Evolutionary conservation across 2,888 invertebrate genomes (phyloP), one percentile per base, ranked within the genome.

Genomic region (Tupiocoris notatus): DNA sequence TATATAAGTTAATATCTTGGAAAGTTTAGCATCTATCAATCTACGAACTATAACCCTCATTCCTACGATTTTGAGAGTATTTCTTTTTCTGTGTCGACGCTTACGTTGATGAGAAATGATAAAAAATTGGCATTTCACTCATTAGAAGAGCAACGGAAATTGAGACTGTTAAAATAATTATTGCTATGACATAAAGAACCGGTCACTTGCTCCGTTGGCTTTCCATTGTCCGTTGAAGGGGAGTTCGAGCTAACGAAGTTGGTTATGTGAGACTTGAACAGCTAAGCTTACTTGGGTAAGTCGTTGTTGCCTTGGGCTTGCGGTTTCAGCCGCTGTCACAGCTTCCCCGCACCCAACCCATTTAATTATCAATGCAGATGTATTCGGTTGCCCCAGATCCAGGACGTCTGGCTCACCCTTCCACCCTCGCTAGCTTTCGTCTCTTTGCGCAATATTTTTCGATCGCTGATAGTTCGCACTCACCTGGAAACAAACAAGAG

Each of bases 381-480:
- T 70, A 70, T 70, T 70, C 70, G 59, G 58, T 59, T 70, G 70
- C 17, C 70, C 70, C 70, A 70, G 70, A 70, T 70, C 70, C 9
- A 17, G 66, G 6, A 23, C 12, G 18, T 12, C 12, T 23, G 63
- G 63, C 23, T 54, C 24, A 16, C 57, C 59, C 61, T 22, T 12
- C n/a, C 70, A 24, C 23, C 58, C 70, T 70, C 59, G 58, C n/a
- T n/a, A n/a, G n/a, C 24, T 61, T 59, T 58, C 39, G 39, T 39
- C 3, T 39, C 12, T 70, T 59, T 70, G 70, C 70, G 70, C 70
- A 70, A 70, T 70, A 23, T 1, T 70, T 59, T 70, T 68, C 68
- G n/a, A 68, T 57, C 68, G 58, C 21, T 59, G 58, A 17, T 56
- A 9, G 61, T 56, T 67, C 54, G 22, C 54, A 67, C 67, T 67